phyloP scores from a whole-genome alignment of 2,113 vertebrate species.

The Polyodon spathula region DNA sequence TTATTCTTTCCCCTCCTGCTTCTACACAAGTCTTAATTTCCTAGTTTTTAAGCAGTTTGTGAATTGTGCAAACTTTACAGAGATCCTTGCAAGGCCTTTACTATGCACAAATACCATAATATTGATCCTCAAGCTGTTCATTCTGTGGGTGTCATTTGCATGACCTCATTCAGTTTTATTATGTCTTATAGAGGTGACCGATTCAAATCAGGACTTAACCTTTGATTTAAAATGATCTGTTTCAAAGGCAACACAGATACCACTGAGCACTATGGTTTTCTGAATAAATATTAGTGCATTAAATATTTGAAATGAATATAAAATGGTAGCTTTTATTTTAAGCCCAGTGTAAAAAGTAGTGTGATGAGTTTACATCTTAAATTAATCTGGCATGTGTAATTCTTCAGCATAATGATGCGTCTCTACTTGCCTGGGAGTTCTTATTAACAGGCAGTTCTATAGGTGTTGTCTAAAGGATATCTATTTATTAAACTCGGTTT shows the following conservation, averaged over 20 bases:
- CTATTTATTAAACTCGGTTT: slow-evolving; percentile 71
- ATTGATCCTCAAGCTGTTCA: slow-evolving; percentile 4
- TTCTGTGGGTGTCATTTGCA: slow-evolving; percentile 4
- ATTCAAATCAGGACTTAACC: background rate
- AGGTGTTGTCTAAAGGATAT: slow-evolving; percentile 23
- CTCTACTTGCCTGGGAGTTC: too few relatives aligned
- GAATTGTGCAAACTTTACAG: slow-evolving; percentile 5
- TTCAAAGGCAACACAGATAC: too few relatives aligned
- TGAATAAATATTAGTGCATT: too few relatives aligned
- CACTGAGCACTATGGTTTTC: too few relatives aligned
- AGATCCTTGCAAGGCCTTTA: background rate
- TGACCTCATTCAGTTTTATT: background rate
- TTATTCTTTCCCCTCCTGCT: background rate
- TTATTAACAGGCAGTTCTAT: too few relatives aligned
- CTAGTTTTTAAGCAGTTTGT: background rate
- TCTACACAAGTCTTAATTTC: background rate
- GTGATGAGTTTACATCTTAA: too few relatives aligned
- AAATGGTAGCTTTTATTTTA: too few relatives aligned
- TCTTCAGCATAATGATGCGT: too few relatives aligned
- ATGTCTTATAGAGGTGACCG: background rate
- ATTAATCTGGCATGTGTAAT: too few relatives aligned
- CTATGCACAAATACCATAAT: background rate
- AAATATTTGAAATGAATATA: too few relatives aligned
- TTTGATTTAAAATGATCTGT: background rate
- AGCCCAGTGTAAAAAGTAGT: too few relatives aligned